phyloP scores from a whole-genome alignment of 2,888 invertebrate genomes.

The Cheilosia soror region DNA sequence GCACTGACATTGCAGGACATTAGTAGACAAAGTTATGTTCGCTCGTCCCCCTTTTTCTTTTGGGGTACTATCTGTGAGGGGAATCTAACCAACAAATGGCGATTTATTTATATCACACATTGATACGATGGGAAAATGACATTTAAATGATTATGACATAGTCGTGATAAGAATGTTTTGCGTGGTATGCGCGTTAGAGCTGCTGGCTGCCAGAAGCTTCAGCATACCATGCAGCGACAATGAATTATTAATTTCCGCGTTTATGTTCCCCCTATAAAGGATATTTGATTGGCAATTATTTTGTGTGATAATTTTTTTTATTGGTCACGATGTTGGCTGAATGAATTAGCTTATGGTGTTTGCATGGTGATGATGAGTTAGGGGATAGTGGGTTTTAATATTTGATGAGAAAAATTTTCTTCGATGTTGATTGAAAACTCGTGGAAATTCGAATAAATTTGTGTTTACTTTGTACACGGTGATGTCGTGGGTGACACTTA shows the following conservation, averaged over 20 bases:
- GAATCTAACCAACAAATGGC: conserved; percentile 6
- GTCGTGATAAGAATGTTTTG: conserved; percentile 64
- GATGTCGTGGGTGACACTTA: conserved; percentile 16
- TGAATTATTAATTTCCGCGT: conserved; percentile 68
- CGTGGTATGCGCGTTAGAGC: neutral
- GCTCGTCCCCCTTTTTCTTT: neutral
- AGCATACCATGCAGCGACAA: conserved; percentile 32
- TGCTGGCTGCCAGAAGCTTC: neutral
- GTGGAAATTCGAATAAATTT: conserved; percentile 26
- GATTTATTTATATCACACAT: conserved; percentile 68
- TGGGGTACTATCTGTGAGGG: neutral
- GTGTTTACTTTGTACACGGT: conserved; percentile 41
- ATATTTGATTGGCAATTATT: conserved; percentile 71
- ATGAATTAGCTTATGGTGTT: neutral
- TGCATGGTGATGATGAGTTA: conserved; percentile 20
- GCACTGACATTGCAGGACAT: conserved; percentile 60
- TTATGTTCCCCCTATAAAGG: conserved; percentile 54
- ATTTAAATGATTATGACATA: conserved; percentile 73
- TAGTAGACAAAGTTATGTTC: conserved; percentile 31
- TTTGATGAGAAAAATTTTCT: conserved; percentile 47
- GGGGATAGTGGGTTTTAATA: conserved; percentile 46
- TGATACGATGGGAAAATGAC: conserved; percentile 61
- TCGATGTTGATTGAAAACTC: conserved; percentile 48
- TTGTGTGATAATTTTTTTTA: conserved; percentile 58
- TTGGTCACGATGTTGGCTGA: conserved; percentile 25